phyloP scores from a whole-genome alignment of 2,797 vertebrate genomes.

The Nannoperca obscura region DNA sequence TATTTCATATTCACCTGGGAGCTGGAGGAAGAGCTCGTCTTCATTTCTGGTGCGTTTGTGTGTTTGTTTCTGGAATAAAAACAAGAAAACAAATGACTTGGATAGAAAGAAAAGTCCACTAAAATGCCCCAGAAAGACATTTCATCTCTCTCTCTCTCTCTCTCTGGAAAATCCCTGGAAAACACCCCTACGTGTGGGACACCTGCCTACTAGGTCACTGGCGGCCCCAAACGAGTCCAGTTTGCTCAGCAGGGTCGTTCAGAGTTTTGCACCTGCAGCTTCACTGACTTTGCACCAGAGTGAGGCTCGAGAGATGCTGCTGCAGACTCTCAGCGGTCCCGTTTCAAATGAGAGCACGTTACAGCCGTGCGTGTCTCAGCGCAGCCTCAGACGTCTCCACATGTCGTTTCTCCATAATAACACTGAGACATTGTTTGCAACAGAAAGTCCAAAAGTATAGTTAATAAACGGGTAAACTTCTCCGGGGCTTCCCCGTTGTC shows the following conservation, averaged over 20 bases:
- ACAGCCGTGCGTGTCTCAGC: not conserved
- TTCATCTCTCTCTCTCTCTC: not conserved
- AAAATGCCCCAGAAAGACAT: not conserved
- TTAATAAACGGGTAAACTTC: slow-evolving; percentile 14
- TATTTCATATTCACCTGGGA: slow-evolving; percentile 62
- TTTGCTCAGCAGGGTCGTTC: slow-evolving; percentile 18
- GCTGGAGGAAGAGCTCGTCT: slow-evolving; percentile 14
- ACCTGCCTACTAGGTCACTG: slow-evolving; percentile 50
- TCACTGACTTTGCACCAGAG: slow-evolving; percentile 55
- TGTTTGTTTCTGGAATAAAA: slow-evolving; percentile 1
- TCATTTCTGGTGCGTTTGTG: slow-evolving; percentile 12
- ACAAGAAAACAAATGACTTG: not conserved
- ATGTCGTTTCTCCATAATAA: not conserved
- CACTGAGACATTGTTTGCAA: no score
- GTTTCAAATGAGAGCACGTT: slow-evolving; percentile 17
- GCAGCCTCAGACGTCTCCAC: not conserved
- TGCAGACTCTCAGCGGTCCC: slow-evolving; percentile 36
- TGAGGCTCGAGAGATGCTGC: slow-evolving; percentile 47
- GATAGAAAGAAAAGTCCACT: not conserved
- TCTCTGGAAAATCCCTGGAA: slow-evolving; percentile 45
- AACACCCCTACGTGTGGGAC: slow-evolving; percentile 50
- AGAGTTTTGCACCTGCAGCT: slow-evolving; percentile 60
- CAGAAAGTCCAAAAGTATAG: not conserved
- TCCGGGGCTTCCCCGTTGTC: not conserved
- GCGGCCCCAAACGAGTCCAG: slow-evolving; percentile 38